These are phyloP conservation scores for Argynnis bischoffii DNA, from an alignment of 2,888 invertebrate species.

Conservation along the genomic window DNA sequence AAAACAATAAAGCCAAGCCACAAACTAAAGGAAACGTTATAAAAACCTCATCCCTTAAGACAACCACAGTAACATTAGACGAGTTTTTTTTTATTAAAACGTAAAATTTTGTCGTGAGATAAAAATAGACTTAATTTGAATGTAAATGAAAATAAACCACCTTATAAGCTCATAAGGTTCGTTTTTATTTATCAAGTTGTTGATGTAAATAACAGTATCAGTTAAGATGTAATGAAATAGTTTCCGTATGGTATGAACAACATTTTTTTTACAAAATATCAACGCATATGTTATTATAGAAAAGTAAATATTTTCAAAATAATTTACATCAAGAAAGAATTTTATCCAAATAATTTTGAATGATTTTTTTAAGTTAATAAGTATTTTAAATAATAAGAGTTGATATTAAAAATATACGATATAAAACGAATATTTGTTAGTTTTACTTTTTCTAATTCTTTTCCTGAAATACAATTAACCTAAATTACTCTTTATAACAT, in stretches of 20 bases:
- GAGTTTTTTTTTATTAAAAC: conserved; percentile 52
- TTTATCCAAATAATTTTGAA: neutral
- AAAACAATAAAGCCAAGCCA: conserved; percentile 9
- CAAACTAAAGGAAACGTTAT: conserved; percentile 29
- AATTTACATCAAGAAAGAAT: conserved; percentile 1
- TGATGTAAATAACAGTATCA: conserved; percentile 57
- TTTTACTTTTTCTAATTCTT: too few species aligned
- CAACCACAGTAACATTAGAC: conserved; percentile 49
- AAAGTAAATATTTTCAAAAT: neutral
- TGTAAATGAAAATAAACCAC: conserved; percentile 36
- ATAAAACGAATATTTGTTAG: too few species aligned
- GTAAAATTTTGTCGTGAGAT: conserved; percentile 48
- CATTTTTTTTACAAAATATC: conserved; percentile 51
- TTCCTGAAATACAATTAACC: too few species aligned
- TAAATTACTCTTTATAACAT: too few species aligned
- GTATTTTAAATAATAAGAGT: too few species aligned
- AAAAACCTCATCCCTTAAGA: conserved; percentile 41
- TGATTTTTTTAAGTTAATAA: neutral
- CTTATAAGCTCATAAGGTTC: conserved; percentile 30
- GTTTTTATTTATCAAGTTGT: conserved; percentile 34
- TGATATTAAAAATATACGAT: too few species aligned
- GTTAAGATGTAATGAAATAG: conserved; percentile 62
- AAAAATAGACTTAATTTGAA: conserved; percentile 40
- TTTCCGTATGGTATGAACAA: conserved; percentile 49
- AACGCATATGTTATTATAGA: conserved; percentile 45